Base-by-base conservation (phyloP, 2,113 vertebrate species). In the Sigmodon hispidus region DNA sequence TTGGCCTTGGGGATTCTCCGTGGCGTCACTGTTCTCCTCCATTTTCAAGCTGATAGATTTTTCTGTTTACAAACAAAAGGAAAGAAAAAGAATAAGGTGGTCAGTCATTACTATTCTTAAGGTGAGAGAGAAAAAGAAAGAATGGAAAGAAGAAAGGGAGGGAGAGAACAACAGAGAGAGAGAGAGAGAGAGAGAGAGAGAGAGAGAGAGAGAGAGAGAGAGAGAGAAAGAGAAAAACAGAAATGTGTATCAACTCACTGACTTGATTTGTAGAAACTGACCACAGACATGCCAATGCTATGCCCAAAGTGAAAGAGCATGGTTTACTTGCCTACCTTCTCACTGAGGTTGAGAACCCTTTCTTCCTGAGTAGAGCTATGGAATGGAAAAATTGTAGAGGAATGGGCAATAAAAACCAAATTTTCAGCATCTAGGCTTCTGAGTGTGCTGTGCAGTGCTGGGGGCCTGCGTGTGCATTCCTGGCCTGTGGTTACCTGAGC, bases 1-100 rank as follows among this genome's bases (percentile, higher is more conserved):
- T 57, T 96, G 98, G 69, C 98, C 87, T 67, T 97, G 98, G 36
- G 98, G 97, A 59, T 96, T 98, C 97, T 99, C 98, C 19, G 95
- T 97, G 88, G 98, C 98, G 87, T 98, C 98, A 50, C 91, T 98
- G 97, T 98, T 99, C 73, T 99, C 99, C 43, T 99, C 99, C 99
- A 99, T 99, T 24, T 93, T 97, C 81, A 93, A 89, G 86, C 91
- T 63, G 77, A 93, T 93, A 86, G 98, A 91, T 45, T 97, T 98
- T 97, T 98, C 98, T 99, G 95, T 17, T 70, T 83, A 87, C 40
- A 43, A 86, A 94, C 11, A 87, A 95, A 94, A 59, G 45, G 81
- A 67, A 94, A 45, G 50, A 50, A 80, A 48, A 96, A 97, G 24
- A 85, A 94, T 96, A 63, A 97, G 70, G 52, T 96, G 22, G 67